Conservation (phyloP, 1,140 invertebrate species). For the Caenorhabditis remanei region DNA sequence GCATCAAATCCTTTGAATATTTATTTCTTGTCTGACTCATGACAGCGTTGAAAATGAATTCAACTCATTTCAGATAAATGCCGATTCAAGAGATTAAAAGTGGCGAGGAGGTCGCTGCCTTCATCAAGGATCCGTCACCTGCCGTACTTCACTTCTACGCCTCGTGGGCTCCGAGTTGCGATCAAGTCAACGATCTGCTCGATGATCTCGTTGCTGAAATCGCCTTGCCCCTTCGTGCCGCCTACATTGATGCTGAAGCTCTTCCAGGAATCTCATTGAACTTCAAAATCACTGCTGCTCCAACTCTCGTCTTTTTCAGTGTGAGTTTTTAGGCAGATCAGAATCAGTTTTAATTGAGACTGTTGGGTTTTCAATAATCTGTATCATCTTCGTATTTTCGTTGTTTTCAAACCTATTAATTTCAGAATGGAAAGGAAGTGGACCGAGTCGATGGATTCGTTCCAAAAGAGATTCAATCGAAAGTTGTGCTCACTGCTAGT, state of each 20-base stretch:
- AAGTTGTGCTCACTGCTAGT: conserved; percentile 19
- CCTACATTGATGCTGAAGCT: conserved; percentile 71
- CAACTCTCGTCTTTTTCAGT: conserved; percentile 74
- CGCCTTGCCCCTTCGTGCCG: conserved; percentile 63
- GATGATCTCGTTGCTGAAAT: conserved; percentile 26
- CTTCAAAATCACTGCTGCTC: conserved; percentile 70
- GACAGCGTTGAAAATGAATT: not conserved
- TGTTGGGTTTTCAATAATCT: not conserved
- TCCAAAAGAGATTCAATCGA: conserved; percentile 59
- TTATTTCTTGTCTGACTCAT: not conserved
- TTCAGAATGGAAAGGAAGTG: conserved; percentile 70
- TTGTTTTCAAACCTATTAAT: not conserved
- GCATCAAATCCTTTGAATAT: not conserved
- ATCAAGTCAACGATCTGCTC: conserved; percentile 31
- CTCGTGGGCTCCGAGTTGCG: conserved; percentile 24
- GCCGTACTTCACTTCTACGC: conserved; percentile 27
- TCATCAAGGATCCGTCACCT: conserved; percentile 24
- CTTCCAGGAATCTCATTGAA: conserved; percentile 68
- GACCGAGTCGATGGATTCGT: conserved; percentile 64
- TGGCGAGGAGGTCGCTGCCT: conserved; percentile 12
- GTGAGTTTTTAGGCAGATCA: conserved; percentile 40
- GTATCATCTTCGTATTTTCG: not conserved
- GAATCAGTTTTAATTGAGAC: too few species aligned
- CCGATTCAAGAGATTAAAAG: conserved; percentile 25
- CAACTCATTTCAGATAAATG: conserved; percentile 5